phyloP scores from a whole-genome alignment of 2,113 vertebrate species.

The Nothobranchius furzeri region DNA sequence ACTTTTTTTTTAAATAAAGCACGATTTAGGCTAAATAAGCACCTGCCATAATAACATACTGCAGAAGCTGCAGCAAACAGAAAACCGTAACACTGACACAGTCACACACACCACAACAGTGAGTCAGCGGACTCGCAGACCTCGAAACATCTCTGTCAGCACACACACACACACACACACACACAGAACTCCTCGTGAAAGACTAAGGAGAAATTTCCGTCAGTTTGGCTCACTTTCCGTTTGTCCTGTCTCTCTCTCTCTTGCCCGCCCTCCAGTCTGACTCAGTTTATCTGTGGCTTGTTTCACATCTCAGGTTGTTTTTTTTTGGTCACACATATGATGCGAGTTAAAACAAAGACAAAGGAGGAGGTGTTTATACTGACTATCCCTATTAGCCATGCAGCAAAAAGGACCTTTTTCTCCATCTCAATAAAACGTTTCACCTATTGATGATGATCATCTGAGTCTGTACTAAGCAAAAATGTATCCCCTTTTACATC shows the following conservation, averaged over 20 bases:
- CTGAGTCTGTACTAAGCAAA: no score
- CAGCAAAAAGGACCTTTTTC: conserved; percentile 6
- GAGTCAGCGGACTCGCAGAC: conserved; percentile 62
- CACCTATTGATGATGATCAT: no score
- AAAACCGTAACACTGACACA: conserved; percentile 50
- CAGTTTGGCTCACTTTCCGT: conserved; percentile 43
- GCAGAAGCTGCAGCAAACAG: conserved; percentile 7
- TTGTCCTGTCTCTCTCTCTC: conserved; percentile 4
- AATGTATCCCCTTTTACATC: no score
- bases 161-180: conserved; percentile 33
- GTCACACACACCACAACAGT: conserved; percentile 56
- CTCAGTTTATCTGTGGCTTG: conserved; percentile 12
- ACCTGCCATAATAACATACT: background rate
- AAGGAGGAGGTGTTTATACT: conserved; percentile 38
- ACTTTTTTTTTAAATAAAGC: no score
- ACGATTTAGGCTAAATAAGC: background rate
- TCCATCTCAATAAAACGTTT: conserved; percentile 17
- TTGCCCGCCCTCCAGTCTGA: background rate
- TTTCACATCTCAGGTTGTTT: conserved; percentile 26
- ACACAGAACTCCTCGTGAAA: conserved; percentile 7
- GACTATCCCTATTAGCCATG: conserved; percentile 41
- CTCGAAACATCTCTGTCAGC: conserved; percentile 53
- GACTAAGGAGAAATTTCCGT: conserved; percentile 49
- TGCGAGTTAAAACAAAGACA: conserved; percentile 3
- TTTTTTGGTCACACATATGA: background rate